Evolutionary conservation across 1,140 invertebrate genomes (phyloP).

Genomic region (Lucilia sericata): DNA sequence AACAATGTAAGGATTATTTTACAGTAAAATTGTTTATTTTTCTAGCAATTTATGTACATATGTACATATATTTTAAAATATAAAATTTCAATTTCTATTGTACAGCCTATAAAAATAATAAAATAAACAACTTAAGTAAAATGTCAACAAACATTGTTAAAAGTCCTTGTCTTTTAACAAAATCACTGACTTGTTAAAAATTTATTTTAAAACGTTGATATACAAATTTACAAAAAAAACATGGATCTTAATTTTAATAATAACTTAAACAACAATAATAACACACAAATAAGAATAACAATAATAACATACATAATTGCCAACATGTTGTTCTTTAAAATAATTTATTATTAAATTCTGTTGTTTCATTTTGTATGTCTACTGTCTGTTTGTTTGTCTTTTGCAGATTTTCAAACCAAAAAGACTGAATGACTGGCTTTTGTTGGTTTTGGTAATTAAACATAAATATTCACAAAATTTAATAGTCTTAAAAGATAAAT

Average conservation of each 20-base stretch:
- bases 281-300: neutral
- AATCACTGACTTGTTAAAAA: neutral
- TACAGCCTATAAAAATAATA: too few species aligned
- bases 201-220: neutral
- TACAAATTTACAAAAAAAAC: neutral
- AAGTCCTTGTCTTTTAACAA: neutral
- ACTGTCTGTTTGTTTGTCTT: neutral
- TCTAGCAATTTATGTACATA: too few species aligned
- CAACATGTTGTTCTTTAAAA: neutral
- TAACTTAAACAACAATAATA: too few species aligned
- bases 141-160: neutral
- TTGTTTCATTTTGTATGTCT: neutral
- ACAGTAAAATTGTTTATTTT: too few species aligned
- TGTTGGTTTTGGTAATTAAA: slow-evolving; percentile 6
- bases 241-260: neutral
- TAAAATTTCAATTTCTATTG: too few species aligned
- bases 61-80: too few species aligned
- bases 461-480: neutral
- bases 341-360: neutral
- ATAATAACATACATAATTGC: neutral
- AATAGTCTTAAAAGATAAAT: slow-evolving; percentile 11
- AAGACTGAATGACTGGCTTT: neutral
- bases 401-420: too few species aligned
- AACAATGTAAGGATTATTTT: too few species aligned
- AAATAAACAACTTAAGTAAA: neutral